Conservation (phyloP, 2,888 invertebrate species). For the Criorhina ranunculi region DNA sequence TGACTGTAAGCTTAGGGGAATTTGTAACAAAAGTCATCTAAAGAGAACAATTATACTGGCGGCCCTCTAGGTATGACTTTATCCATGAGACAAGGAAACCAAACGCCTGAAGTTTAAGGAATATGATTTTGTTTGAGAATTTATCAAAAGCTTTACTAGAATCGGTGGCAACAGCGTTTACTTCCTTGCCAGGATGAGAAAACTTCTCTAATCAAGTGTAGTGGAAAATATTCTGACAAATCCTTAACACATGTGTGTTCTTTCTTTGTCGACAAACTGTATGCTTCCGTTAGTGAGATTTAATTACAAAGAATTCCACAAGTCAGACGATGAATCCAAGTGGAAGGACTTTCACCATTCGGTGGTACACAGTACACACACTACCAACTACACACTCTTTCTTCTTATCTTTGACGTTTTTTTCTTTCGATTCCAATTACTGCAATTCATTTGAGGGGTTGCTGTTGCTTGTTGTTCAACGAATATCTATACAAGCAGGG, state of each 20-base stretch:
- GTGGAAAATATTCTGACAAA: too few relatives aligned
- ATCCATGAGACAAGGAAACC: too few relatives aligned
- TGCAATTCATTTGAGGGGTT: slow-evolving; percentile 44
- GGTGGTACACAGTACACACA: not conserved
- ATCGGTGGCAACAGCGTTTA: too few relatives aligned
- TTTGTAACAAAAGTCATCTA: too few relatives aligned
- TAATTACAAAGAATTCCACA: slow-evolving; percentile 28
- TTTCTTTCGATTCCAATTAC: slow-evolving; percentile 47
- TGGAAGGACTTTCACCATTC: slow-evolving; percentile 22
- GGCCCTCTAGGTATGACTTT: too few relatives aligned
- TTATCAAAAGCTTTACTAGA: too few relatives aligned
- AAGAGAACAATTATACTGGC: too few relatives aligned
- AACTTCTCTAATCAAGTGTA: too few relatives aligned
- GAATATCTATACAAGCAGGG: slow-evolving; percentile 6
- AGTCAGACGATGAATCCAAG: slow-evolving; percentile 11
- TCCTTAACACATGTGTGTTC: not conserved
- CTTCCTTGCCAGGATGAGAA: too few relatives aligned
- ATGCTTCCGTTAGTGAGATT: slow-evolving; percentile 25
- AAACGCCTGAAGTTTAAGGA: too few relatives aligned
- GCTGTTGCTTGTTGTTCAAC: slow-evolving; percentile 9
- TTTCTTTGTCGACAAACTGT: not conserved
- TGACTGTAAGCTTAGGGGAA: too few relatives aligned
- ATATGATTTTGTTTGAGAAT: too few relatives aligned
- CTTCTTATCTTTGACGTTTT: not conserved
- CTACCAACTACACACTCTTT: not conserved